phyloP scores from a whole-genome alignment of 2,113 vertebrate genomes.

The Dinomys branickii region DNA sequence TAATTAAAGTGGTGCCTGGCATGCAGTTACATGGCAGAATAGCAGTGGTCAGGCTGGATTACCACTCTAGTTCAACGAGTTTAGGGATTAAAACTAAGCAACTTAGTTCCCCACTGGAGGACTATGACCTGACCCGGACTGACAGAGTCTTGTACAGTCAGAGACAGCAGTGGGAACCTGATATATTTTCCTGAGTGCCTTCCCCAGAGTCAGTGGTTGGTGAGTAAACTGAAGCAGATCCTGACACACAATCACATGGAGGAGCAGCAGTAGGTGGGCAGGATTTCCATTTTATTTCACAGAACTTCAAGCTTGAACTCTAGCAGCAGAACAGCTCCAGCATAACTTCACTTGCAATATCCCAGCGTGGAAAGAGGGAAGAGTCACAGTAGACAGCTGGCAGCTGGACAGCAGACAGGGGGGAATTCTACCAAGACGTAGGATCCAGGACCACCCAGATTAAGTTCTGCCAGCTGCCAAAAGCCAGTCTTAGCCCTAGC shows the following conservation, averaged over 20 bases:
- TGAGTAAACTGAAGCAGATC: neutral
- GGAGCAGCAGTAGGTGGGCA: neutral
- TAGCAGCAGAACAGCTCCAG: neutral
- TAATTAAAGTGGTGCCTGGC: neutral
- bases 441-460: neutral
- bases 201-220: neutral
- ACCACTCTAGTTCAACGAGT: neutral
- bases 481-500: neutral
- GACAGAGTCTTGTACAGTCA: neutral
- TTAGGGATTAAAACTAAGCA: neutral
- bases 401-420: neutral
- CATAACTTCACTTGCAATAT: neutral
- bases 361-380: neutral
- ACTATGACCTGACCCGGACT: neutral
- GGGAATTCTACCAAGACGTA: neutral
- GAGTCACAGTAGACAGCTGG: neutral
- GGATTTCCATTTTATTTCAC: neutral
- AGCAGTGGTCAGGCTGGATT: neutral
- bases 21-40: neutral
- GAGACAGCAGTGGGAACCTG: neutral
- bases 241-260: neutral
- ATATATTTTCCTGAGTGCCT: neutral
- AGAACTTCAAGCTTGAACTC: neutral
- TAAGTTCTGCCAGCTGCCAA: neutral
- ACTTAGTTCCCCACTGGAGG: neutral